phyloP scores from a whole-genome alignment of 2,888 invertebrate genomes.

The Nephrotoma flavescens region DNA sequence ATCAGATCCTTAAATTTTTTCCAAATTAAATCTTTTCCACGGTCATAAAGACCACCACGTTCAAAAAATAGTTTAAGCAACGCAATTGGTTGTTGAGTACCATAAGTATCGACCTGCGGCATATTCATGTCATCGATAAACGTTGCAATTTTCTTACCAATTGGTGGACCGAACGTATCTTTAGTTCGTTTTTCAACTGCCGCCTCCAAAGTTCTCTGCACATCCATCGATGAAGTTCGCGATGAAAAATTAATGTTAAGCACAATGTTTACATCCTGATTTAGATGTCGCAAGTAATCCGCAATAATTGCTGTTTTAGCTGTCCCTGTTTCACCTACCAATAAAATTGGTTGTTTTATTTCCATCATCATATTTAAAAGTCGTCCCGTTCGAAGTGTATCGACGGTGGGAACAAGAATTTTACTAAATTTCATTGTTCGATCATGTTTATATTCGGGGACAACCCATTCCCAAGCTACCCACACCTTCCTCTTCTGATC shows the following conservation, averaged over 20 bases:
- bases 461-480: constrained; percentile 74
- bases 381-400: constrained; percentile 69
- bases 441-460: constrained; percentile 63
- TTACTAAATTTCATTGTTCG: constrained; percentile 54
- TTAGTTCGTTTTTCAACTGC: constrained; percentile 82
- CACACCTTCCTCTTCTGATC: constrained; percentile 50
- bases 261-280: constrained; percentile 51
- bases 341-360: constrained; percentile 62
- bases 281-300: constrained; percentile 60
- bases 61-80: constrained; percentile 82
- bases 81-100: constrained; percentile 89
- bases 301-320: constrained; percentile 83
- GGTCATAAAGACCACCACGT: constrained; percentile 75
- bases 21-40: constrained; percentile 81
- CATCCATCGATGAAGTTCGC: constrained; percentile 78
- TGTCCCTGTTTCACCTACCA: constrained; percentile 85
- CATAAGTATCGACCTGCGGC: constrained; percentile 67
- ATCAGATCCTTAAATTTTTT: constrained; percentile 66
- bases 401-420: constrained; percentile 80
- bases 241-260: constrained; percentile 85
- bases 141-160: constrained; percentile 75
- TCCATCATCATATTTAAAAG: constrained; percentile 60
- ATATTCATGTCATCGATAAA: constrained; percentile 94
- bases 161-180: constrained; percentile 77
- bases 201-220: constrained; percentile 76